Percentiles rank a stretch among this genome's conserved stretches.
phyloP scores from a whole-genome alignment of 2,888 invertebrate genomes.

The Altica lythri region DNA sequence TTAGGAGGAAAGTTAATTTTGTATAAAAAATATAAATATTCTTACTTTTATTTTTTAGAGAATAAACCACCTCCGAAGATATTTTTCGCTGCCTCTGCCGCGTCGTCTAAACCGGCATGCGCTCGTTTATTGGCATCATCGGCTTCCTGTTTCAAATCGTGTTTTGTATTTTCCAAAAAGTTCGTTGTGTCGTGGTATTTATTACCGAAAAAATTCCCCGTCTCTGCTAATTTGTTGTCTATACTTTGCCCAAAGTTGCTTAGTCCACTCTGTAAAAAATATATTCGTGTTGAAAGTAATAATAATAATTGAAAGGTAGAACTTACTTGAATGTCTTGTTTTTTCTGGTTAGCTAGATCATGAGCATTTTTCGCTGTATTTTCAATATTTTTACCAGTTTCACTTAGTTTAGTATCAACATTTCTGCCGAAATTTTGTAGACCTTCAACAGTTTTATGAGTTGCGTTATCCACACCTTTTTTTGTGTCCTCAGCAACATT shows the following conservation, averaged over 20 bases:
- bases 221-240: conserved; percentile 37
- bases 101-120: conserved; percentile 43
- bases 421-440: conserved; percentile 36
- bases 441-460: conserved; percentile 26
- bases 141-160: conserved; percentile 32
- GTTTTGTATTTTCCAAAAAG: conserved; percentile 29
- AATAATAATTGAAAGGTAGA: not conserved
- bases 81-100: conserved; percentile 36
- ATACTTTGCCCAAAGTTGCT: conserved; percentile 30
- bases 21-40: not conserved
- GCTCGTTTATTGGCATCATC: conserved; percentile 42
- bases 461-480: conserved; percentile 58
- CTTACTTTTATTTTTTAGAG: conserved; percentile 32
- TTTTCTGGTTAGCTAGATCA: conserved; percentile 33
- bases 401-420: conserved; percentile 38
- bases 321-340: conserved; percentile 30
- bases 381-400: conserved; percentile 33
- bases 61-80: conserved; percentile 41
- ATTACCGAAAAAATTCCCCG: conserved; percentile 35
- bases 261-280: conserved; percentile 26
- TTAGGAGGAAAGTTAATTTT: too few relatives aligned
- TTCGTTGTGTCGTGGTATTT: conserved; percentile 31
- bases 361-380: conserved; percentile 29
- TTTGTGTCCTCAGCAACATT: too few relatives aligned
- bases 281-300: not conserved